Conservation (phyloP, 2,797 vertebrate genomes). For the Psittacula derbiana region DNA sequence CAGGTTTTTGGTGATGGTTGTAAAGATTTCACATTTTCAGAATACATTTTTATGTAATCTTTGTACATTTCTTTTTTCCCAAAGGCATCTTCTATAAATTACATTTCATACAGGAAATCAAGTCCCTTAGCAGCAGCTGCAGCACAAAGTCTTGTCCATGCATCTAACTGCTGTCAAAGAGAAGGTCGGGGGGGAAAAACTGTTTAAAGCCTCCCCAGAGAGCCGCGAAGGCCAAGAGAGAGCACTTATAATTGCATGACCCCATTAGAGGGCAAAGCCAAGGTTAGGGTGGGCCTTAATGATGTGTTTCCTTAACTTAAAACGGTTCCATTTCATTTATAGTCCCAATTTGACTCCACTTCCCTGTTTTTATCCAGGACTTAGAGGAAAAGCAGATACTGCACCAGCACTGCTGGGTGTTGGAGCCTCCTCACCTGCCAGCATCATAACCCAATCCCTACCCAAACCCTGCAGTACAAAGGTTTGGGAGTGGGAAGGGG, state of each 20-base stretch:
- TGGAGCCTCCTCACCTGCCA: neutral
- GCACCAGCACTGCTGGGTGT: accelerated
- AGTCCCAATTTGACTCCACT: neutral
- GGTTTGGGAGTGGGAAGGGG: neutral
- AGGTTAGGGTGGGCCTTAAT: neutral
- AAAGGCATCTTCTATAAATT: neutral
- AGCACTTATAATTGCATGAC: neutral
- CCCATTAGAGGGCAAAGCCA: neutral
- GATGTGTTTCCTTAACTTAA: neutral
- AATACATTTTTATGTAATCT: neutral
- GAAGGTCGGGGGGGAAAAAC: neutral
- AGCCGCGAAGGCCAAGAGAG: neutral
- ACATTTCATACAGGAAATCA: neutral
- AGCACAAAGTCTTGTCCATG: neutral
- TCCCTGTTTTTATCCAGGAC: neutral
- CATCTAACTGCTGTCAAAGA: neutral
- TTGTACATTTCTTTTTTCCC: neutral
- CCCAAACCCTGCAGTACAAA: neutral
- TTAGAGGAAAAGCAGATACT: neutral
- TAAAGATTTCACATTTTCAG: neutral
- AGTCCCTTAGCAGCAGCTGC: neutral
- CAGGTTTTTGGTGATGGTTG: neutral
- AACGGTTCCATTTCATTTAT: neutral
- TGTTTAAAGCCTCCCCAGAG: neutral
- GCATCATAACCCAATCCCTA: neutral